Base-by-base conservation (phyloP, 2,888 invertebrate species). In the Temnothorax rugatulus region DNA sequence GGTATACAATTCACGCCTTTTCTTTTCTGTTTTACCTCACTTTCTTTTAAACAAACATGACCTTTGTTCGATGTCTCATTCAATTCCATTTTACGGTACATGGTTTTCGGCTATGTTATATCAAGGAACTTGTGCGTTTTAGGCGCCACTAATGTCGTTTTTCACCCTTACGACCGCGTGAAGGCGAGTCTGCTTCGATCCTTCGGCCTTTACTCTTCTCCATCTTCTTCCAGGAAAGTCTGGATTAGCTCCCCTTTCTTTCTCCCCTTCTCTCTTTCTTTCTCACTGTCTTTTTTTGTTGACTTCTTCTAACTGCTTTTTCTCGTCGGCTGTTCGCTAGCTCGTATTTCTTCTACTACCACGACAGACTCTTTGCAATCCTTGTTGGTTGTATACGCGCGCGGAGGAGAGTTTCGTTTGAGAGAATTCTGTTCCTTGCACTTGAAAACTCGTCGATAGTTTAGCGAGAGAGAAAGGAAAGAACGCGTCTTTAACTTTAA, bases 61-160 rank as follows among this genome's bases (percentile, higher is more conserved):
- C 15, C 11, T 79, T 50, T 47, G n/a, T 21, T 2, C 34, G 8
- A 73, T 29, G 21, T 34, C 9, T 59, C 13, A 38, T 57, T 74
- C 18, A 2, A 81, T 75, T 89, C 83, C 74, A 86, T 90, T 87
- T 79, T 71, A 84, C 85, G 87, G 64, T 87, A 86, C 86, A 82
- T 84, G 68, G 66, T 76, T 81, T 82, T 25, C 77, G 86, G 63
- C 68, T 34, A 75, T 86, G 79, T 86, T 83, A 75, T 79, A 82
- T 73, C 52, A 66, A 71, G 84, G 75, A 92, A 92, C 90, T 89
- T 91, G 87, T 89, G 82, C 84, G 87, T 88, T 89, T 90, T 90
- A 79, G 87, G 82, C 76, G 68, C 87, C 82, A 83, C 81, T 89
- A 82, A 85, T 85, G 86, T 87, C 85, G 86, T 88, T 82, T 86